phyloP scores from a whole-genome alignment of 2,888 invertebrate genomes.

The Ferrisia virgata region DNA sequence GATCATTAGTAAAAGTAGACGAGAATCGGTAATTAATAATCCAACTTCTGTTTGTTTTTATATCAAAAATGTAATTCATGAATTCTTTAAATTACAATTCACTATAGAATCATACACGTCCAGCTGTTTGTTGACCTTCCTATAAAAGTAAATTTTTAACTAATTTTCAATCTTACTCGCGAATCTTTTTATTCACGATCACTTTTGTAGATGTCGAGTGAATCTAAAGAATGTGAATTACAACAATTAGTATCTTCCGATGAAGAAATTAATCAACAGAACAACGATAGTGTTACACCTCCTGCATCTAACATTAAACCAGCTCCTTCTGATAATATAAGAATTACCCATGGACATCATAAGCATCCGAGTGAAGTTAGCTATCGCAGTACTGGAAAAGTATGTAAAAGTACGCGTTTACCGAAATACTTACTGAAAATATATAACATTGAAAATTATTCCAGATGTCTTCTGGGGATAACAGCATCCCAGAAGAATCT shows the following conservation, averaged over 20 bases:
- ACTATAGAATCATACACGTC: neutral
- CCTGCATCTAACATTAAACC: slow-evolving; percentile 50
- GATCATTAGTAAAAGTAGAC: too few species aligned
- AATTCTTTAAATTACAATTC: neutral
- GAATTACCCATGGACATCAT: slow-evolving; percentile 37
- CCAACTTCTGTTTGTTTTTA: neutral
- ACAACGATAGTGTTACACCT: slow-evolving; percentile 54
- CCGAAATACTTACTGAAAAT: neutral
- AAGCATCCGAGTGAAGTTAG: slow-evolving; percentile 44
- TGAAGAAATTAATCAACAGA: slow-evolving; percentile 53
- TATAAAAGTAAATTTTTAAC: neutral
- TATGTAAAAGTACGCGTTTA: neutral
- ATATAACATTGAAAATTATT: neutral
- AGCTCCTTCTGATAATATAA: slow-evolving; percentile 53
- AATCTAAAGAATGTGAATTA: slow-evolving; percentile 54
- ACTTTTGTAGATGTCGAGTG: slow-evolving; percentile 52
- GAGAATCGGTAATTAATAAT: too few species aligned
- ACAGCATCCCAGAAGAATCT: slow-evolving; percentile 30
- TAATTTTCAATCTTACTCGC: neutral
- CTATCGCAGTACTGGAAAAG: slow-evolving; percentile 44
- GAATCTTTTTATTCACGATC: neutral
- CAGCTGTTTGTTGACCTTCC: neutral
- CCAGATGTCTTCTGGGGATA: slow-evolving; percentile 38
- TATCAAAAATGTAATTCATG: neutral
- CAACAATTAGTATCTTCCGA: slow-evolving; percentile 56